Evolutionary conservation across 2,113 vertebrate species (phyloP).

Genomic region (Nycticryphes semicollaris): DNA sequence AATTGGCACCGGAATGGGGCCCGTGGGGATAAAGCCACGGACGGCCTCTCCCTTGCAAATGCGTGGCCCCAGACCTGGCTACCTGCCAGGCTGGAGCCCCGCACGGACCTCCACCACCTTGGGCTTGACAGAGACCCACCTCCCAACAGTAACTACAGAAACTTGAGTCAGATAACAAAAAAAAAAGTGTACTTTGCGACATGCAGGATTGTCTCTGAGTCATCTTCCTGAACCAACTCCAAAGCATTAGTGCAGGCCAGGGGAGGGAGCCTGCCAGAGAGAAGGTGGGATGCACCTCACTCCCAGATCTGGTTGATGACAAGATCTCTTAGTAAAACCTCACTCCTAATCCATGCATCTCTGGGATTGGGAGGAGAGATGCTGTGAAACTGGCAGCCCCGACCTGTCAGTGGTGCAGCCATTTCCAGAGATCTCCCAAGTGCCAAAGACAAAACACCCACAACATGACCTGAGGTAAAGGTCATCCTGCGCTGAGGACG

Average conservation of each 20-base stretch:
- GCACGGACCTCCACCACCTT: not conserved
- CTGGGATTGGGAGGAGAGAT: no score
- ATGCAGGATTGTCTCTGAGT: accelerated
- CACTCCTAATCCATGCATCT: accelerated
- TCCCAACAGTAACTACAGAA: accelerated
- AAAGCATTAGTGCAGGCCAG: not conserved
- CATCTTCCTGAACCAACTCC: no score
- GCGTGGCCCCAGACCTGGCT: no score
- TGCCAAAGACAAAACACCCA: not conserved
- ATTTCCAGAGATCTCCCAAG: accelerated
- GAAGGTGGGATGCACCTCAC: not conserved
- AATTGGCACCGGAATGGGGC: no score
- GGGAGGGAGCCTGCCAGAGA: no score
- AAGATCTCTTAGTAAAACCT: no score
- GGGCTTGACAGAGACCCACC: no score
- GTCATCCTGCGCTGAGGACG: not conserved
- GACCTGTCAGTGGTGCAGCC: accelerated
- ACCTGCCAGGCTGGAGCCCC: no score
- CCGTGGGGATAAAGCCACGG: accelerated
- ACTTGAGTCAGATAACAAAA: accelerated
- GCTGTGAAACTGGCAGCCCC: not conserved
- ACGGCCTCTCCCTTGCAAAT: no score
- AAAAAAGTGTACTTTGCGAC: no score
- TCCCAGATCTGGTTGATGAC: accelerated
- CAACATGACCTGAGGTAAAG: accelerated